Evolutionary conservation across 2,797 vertebrate species (phyloP), one percentile per base, ranked within the genome.

Genomic region (Argentina silus): DNA sequence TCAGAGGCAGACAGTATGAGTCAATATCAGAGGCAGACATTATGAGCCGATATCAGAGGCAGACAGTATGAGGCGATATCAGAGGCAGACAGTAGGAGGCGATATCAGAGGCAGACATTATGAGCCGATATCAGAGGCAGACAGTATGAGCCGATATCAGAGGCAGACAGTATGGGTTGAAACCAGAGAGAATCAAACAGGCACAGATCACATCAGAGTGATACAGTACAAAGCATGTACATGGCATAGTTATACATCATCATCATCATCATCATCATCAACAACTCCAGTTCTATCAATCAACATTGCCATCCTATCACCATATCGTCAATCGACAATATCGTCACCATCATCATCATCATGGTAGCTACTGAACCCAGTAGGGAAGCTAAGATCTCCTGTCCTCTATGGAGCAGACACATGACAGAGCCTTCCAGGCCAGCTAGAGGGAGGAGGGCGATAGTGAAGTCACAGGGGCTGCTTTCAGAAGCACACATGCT

Each of bases 391-490:
- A n/a, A 53, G 51, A 15, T n/a, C 1, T 53, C 11, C 5, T 11
- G 10, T 21, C 27, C 57, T 60, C 21, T 12, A 60, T 11, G 11
- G 21, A 60, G 27, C 4, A 4, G 10, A 60, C 10, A 60, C 51
- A 53, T 2, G 15, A 53, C 51, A 53, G 15, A n/a, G 51, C 6
- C 51, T 53, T 53, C 6, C 51, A 53, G 51, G n/a, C 27, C 4
- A 36, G 27, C 27, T 36, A 53, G 51, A 53, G 14, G 17, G 51
- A 7, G 14, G 15, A 12, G 69, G 69, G 17, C 8, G 65, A 10
- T 5, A 53, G 60, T 14, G 51, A 47, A n/a, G 72, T 14, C 36
- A 73, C 27, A 67, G 59, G 72, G 67, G 66, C 27, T 62, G 67
- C 23, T 55, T 75, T 72, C 69, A 65, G 5, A 12, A 27, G 27